Conservation (phyloP, 2,888 invertebrate species). For the Hydrotaea cyrtoneurina region DNA sequence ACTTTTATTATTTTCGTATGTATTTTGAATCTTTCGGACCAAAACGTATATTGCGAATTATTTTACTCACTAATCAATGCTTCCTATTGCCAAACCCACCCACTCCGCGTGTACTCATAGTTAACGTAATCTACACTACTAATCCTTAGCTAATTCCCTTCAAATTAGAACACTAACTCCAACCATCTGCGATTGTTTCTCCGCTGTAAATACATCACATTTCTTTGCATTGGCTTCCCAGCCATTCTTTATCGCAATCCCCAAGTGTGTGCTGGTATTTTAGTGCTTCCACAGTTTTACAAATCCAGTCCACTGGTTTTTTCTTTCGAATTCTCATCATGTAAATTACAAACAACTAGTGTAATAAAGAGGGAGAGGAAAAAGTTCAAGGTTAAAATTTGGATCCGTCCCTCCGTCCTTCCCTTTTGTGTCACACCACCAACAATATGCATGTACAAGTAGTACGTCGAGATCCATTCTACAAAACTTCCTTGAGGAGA, state of each 20-base stretch:
- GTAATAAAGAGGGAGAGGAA: conserved; percentile 30
- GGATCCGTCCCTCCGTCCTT: conserved; percentile 24
- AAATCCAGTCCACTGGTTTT: not conserved
- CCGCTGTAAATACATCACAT: not conserved
- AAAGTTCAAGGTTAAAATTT: conserved; percentile 59
- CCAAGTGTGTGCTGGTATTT: not conserved
- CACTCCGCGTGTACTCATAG: too few species aligned
- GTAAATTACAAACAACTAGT: conserved; percentile 2
- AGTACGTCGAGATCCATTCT: not conserved
- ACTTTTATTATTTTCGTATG: too few species aligned
- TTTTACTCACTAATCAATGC: too few species aligned
- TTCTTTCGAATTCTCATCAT: conserved; percentile 45
- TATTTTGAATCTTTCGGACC: too few species aligned
- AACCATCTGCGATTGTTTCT: too few species aligned
- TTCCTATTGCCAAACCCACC: too few species aligned
- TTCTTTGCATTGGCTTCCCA: not conserved
- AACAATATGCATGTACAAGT: conserved; percentile 7
- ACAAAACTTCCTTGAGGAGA: not conserved
- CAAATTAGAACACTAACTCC: too few species aligned
- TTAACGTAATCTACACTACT: too few species aligned
- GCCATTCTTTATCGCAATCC: not conserved
- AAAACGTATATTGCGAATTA: too few species aligned
- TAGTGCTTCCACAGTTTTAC: not conserved
- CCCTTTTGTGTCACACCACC: conserved; percentile 14
- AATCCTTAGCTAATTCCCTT: too few species aligned